Conservation (phyloP, 2,797 vertebrate species). For the Crocidura indochinensis region DNA sequence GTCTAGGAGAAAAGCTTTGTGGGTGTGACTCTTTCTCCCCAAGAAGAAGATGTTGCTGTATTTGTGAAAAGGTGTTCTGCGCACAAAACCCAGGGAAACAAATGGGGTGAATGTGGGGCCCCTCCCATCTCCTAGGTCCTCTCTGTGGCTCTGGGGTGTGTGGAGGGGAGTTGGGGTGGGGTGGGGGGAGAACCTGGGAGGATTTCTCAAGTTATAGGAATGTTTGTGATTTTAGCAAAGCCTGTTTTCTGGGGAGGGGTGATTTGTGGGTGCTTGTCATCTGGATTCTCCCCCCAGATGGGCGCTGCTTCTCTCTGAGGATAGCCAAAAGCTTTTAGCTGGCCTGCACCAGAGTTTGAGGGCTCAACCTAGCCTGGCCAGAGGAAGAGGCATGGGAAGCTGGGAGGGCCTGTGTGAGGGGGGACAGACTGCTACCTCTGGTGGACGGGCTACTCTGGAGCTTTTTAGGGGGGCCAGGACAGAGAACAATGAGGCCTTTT, state of each 20-base stretch:
- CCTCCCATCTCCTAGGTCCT: not conserved
- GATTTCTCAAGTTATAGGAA: not conserved
- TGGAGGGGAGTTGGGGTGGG: no score
- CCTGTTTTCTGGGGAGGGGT: not conserved
- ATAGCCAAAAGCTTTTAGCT: no score
- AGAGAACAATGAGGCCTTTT: not conserved
- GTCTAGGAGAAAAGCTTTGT: not conserved
- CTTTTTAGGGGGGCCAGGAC: fast-evolving
- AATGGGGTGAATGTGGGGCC: not conserved
- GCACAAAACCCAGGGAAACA: no score
- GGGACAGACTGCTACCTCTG: not conserved
- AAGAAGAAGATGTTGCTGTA: not conserved
- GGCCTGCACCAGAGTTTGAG: no score
- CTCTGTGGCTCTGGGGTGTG: no score
- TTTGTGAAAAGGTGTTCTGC: no score
- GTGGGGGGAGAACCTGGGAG: no score
- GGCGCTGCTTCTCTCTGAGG: no score
- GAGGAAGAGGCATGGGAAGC: no score
- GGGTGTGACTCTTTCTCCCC: not conserved
- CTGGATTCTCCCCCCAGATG: no score
- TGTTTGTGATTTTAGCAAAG: not conserved
- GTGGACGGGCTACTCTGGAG: not conserved
- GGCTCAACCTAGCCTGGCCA: no score
- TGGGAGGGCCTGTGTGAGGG: not conserved
- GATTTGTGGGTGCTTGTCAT: no score